Evolutionary conservation across 2,888 invertebrate genomes (phyloP).

Genomic region (Epsilonema sp.): DNA sequence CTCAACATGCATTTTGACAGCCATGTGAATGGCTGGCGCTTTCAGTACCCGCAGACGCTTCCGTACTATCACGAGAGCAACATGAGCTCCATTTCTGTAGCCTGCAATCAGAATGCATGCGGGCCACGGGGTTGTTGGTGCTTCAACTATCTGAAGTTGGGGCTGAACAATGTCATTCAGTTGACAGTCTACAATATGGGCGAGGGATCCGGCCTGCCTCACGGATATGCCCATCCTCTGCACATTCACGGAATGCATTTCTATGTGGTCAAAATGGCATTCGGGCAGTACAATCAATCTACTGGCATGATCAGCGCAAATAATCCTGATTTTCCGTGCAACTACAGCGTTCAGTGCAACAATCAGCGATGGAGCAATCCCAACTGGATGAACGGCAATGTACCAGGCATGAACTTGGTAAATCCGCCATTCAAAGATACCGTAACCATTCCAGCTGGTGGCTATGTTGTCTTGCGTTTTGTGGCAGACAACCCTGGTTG

Average conservation of each 20-base stretch:
- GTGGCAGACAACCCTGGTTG: slow-evolving; percentile 8
- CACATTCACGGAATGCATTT: slow-evolving; percentile 23
- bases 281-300: slow-evolving; percentile 15
- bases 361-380: slow-evolving; percentile 1
- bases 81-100: slow-evolving; percentile 13
- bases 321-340: slow-evolving; percentile 16
- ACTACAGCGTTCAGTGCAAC: slow-evolving; percentile 1
- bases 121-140: slow-evolving; percentile 13
- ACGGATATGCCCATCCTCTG: slow-evolving; percentile 21
- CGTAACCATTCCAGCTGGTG: slow-evolving; percentile 6
- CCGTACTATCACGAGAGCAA: slow-evolving; percentile 19
- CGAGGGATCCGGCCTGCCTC: slow-evolving; percentile 13
- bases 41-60: slow-evolving; percentile 17
- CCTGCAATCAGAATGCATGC: slow-evolving; percentile 12
- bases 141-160: slow-evolving; percentile 19
- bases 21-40: slow-evolving; percentile 19
- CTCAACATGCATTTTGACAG: slow-evolving; percentile 24
- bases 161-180: slow-evolving; percentile 19
- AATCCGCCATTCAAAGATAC: slow-evolving; percentile 6
- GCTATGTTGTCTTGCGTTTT: slow-evolving; percentile 8
- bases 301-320: slow-evolving; percentile 16
- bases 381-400: slow-evolving; percentile 3
- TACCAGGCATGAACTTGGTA: background rate
- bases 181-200: slow-evolving; percentile 24
- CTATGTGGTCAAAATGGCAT: slow-evolving; percentile 21